phyloP scores from a whole-genome alignment of 1,140 invertebrate species.

The Drosophila prosaltans region DNA sequence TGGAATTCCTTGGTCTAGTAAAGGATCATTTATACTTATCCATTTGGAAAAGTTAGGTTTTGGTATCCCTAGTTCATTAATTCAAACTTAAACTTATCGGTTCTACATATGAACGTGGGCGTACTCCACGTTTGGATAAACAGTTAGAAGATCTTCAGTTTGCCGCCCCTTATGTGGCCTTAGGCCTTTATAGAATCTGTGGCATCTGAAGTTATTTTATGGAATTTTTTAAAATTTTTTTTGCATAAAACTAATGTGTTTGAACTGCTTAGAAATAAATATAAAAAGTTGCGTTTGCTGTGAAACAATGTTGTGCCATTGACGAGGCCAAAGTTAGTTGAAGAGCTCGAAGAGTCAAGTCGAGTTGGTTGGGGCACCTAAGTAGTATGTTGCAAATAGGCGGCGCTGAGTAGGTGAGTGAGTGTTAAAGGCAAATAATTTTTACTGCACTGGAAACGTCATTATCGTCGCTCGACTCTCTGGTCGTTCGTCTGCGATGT shows the following conservation, averaged over 20 bases:
- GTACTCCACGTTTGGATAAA: no score
- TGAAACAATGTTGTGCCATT: slow-evolving; percentile 21
- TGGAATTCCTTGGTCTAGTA: no score
- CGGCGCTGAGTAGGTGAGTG: slow-evolving; percentile 73
- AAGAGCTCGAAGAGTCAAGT: neutral
- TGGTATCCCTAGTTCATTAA: no score
- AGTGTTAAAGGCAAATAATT: slow-evolving; percentile 78
- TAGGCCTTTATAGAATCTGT: neutral
- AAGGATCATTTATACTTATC: no score
- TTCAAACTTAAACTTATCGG: no score
- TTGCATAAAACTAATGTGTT: neutral
- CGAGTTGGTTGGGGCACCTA: neutral
- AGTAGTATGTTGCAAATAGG: slow-evolving; percentile 43
- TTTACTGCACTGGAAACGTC: slow-evolving; percentile 53
- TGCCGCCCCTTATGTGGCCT: neutral
- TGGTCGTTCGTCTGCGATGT: slow-evolving; percentile 10
- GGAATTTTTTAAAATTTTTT: no score
- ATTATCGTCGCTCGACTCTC: slow-evolving; percentile 32
- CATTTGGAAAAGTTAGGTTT: no score
- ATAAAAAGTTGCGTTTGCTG: slow-evolving; percentile 2
- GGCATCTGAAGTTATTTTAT: neutral
- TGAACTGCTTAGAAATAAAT: slow-evolving; percentile 14
- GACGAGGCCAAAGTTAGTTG: neutral
- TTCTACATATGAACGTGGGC: no score
- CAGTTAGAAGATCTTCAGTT: no score